Evolutionary conservation across 2,113 vertebrate species (phyloP).

Genomic region (Chrysemys picta): DNA sequence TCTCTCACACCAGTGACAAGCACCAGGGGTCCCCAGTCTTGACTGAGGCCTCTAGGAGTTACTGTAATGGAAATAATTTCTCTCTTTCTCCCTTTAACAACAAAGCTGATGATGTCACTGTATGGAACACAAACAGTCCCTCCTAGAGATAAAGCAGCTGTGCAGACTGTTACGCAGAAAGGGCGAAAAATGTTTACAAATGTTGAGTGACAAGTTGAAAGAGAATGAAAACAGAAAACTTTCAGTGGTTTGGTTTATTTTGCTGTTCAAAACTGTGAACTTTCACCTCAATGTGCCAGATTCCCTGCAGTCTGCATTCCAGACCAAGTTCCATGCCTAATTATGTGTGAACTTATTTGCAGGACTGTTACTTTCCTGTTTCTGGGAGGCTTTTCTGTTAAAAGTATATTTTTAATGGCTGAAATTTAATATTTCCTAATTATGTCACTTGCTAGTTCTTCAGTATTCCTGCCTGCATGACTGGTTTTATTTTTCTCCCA

Average conservation of each 20-base stretch:
- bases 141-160: background rate
- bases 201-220: background rate
- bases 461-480: background rate
- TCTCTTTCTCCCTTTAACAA: background rate
- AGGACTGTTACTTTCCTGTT: fast-evolving
- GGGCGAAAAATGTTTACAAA: background rate
- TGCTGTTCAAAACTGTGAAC: background rate
- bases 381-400: background rate
- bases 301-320: background rate
- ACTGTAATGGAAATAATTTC: background rate
- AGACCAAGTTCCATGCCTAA: background rate
- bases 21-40: background rate
- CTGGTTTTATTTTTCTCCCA: background rate
- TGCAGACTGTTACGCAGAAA: background rate
- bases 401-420: background rate
- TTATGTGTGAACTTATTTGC: fast-evolving
- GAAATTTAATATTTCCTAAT: background rate
- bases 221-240: background rate
- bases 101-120: too few species aligned
- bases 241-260: background rate
- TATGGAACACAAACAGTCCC: background rate
- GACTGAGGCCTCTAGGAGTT: background rate
- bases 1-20: fast-evolving
- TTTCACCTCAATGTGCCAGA: background rate
- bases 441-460: background rate